phyloP scores from a whole-genome alignment of 2,113 vertebrate species.

The Accipiter cooperii region DNA sequence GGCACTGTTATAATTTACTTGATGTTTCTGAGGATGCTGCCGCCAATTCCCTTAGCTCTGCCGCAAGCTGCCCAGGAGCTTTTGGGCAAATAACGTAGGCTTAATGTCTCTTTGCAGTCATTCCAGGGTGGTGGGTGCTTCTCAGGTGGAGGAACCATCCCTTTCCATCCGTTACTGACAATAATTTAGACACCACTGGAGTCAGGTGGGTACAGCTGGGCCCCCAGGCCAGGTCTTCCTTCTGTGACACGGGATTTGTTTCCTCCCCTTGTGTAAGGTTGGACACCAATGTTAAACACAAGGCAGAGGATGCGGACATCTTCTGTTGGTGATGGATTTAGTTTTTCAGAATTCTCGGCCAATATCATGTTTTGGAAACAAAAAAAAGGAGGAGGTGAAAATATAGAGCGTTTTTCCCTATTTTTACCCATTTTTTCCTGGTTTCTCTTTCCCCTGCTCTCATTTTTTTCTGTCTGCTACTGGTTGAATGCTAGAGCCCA shows the following conservation, averaged over 20 bases:
- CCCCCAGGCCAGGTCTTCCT: background rate
- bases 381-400: background rate
- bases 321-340: background rate
- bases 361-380: background rate
- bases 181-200: background rate
- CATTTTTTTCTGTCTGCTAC: background rate
- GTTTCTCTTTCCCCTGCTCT: background rate
- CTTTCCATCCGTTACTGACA: background rate
- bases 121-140: background rate
- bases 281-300: background rate
- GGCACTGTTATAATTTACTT: background rate
- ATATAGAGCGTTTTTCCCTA: rapidly evolving
- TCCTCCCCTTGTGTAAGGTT: background rate
- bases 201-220: background rate
- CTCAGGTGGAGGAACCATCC: background rate
- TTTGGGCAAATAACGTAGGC: background rate
- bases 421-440: background rate
- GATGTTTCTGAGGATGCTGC: background rate
- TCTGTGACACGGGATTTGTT: rapidly evolving
- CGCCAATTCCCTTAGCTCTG: background rate
- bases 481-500: background rate
- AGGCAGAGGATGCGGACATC: background rate
- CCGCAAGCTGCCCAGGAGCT: background rate
- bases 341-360: background rate
- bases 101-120: background rate